A percentile compares a stretch with the other conserved stretches of the same genome.
Conservation (phyloP, 1,140 invertebrate genomes). For the Liolophura sinensis region DNA sequence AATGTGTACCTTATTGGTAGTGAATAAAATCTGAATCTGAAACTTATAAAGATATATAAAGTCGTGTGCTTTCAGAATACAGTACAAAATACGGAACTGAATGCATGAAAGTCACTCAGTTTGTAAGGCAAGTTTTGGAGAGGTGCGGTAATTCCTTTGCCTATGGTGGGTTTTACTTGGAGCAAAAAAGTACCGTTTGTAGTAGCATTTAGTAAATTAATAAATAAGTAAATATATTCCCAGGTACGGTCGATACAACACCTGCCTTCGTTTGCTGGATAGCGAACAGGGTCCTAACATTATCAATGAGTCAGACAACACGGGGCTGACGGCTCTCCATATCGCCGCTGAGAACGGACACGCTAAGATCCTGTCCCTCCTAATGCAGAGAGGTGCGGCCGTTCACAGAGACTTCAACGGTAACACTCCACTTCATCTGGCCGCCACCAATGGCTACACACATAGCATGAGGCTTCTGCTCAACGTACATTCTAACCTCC, state of each 20-base stretch:
- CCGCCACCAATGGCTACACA: slow-evolving; percentile 80
- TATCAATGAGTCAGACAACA: slow-evolving; percentile 53
- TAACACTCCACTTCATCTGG: slow-evolving; percentile 81
- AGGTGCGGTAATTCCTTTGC: too few species aligned
- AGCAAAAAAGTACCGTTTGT: too few species aligned
- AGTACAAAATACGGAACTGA: too few species aligned
- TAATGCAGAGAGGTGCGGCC: slow-evolving; percentile 81
- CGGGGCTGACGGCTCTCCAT: slow-evolving; percentile 55
- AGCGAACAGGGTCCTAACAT: slow-evolving; percentile 45
- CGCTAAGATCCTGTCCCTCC: slow-evolving; percentile 76
- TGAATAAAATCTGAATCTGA: too few species aligned
- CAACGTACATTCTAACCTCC: slow-evolving; percentile 79
- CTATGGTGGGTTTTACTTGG: too few species aligned
- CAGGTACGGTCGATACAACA: slow-evolving; percentile 84
- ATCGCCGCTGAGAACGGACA: slow-evolving; percentile 78
- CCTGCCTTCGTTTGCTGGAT: slow-evolving; percentile 73
- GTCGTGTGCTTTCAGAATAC: too few species aligned
- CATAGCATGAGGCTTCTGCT: slow-evolving; percentile 79
- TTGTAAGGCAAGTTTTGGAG: too few species aligned
- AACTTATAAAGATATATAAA: too few species aligned
- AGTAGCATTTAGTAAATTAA: too few species aligned
- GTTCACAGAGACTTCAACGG: slow-evolving; percentile 78
- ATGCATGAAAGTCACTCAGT: too few species aligned
- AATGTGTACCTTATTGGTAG: too few species aligned
- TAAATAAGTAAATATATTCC: slow-evolving; percentile 18